Conservation (phyloP, 2,797 vertebrate genomes). For the Sebastes aleutianus region DNA sequence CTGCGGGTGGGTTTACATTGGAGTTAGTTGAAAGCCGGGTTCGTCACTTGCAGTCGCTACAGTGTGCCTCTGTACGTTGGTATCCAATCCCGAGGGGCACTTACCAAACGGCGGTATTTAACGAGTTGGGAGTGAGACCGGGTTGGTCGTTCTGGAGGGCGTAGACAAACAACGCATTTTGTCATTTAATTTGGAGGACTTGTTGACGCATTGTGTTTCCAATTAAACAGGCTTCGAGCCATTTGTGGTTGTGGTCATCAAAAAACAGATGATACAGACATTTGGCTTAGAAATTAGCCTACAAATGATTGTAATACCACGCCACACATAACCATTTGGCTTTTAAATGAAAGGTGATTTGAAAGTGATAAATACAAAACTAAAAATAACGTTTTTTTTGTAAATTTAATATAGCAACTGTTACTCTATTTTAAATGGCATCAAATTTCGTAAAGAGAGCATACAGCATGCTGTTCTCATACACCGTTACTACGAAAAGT, state of each 20-base stretch:
- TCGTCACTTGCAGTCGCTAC: no score
- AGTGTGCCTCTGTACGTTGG: no score
- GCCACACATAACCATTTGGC: background rate
- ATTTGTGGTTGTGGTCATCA: background rate
- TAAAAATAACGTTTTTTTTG: background rate
- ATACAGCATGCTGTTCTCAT: background rate
- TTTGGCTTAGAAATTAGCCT: background rate
- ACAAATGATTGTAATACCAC: background rate
- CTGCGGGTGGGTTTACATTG: no score
- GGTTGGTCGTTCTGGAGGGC: no score
- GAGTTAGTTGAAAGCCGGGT: no score
- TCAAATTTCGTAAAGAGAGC: background rate
- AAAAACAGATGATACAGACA: background rate
- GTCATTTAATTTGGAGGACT: background rate
- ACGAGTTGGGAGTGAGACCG: no score
- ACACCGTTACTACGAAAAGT: no score
- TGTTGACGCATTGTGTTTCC: background rate
- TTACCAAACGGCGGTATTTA: no score
- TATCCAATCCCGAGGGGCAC: no score
- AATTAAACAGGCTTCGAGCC: background rate
- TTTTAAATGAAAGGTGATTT: background rate
- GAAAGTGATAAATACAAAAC: background rate
- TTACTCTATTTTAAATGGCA: background rate
- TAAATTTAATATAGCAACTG: no score
- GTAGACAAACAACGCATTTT: background rate